Evolutionary conservation across 1,140 invertebrate species (phyloP), one percentile per base, ranked within the genome.

Genomic region (Drosophila bocki): DNA sequence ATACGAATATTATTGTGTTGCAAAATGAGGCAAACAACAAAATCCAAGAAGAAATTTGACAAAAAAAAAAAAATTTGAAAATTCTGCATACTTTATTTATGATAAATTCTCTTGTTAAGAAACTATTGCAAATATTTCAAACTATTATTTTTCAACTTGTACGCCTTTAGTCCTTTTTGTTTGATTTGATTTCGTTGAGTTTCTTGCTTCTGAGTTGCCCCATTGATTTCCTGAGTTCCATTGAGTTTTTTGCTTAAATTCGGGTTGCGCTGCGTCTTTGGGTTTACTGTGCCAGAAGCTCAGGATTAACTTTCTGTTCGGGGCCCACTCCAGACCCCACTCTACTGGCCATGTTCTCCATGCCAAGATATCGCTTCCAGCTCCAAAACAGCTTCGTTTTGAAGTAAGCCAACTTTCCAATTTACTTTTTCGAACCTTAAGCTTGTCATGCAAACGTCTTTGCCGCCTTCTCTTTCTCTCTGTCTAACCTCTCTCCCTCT

Each of bases 31-130:
- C 76, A 91, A 90, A 69, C 61, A 78, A 75, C 47, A 82, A 78
- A 85, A 65, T 65, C 69, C 33, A 74, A 74, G 29, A 77, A 48
- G 72, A 68, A 76, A 65, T 65, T 57, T 59, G 61, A 64, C 57
- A 68, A 86, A 62, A 56, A 22, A 86, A 62, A 56, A 72, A 65
- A 90, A 84, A 78, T 81, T 85, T 88, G 69, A 85, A 88, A 90
- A 88, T 90, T 90, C 85, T 88, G 85, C 85, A 88, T 90, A 90
- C 78, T 85, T 85, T 80, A 81, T 81, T 90, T 88, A 60, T 76
- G 72, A 88, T 68, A 87, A 88, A 88, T 85, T 85, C 78, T 90
- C 70, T 82, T 91, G 80, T 68, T 91, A 84, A 86, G 78, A 85
- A 82, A 86, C 71, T 82, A 81, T 82, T 88, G 86, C 85, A 88